Evolutionary conservation across 2,797 vertebrate species (phyloP), one percentile per base, ranked within the genome.

Genomic region (Phrynocephalus guinanensis): DNA sequence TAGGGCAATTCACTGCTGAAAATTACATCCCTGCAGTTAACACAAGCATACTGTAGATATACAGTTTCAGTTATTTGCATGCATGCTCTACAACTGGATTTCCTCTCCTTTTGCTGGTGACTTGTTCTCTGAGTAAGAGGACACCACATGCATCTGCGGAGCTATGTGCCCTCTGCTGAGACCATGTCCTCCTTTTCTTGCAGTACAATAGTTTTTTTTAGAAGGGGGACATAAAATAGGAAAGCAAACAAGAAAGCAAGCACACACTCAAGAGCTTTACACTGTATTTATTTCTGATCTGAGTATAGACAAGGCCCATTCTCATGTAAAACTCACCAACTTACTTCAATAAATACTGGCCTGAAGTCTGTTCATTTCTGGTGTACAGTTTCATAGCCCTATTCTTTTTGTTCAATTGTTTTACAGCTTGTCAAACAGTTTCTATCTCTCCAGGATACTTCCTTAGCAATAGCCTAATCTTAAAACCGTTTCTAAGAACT

Each of bases 401-500:
- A 83, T 83, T 66, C 80, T 84, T 92, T 50, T 0, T 24, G 2
- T 0, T 2, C 60, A 33, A 73, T 76, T 90, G 71, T 52, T 87
- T 20, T 52, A 38, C 30, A 10, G 1, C 52, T 85, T 63, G 76
- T 84, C 77, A 15, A 68, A 20, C 85, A 89, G 72, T 75, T 77
- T 38, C 68, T 26, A 2, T 44, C 44, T 1, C 52, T 82, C 11
- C 88, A 10, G 89, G 71, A 48, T 44, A 44, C 67, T 83, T 87
- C 82, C 86, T 89, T 73, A 1, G 0, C 76, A 79, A 86, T 5
- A 81, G 24, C 71, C 26, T 88, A 60, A 83, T 86, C 86, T 81
- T 52, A 33, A 87, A 80, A 89, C 33, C 70, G 79, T 77, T 92
- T 95, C 90, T 90, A 90, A 87, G 90, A 83, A 80, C 68, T 52